Evolutionary conservation across 1,140 invertebrate genomes (phyloP), one percentile per base, ranked within the genome.

Genomic region (Brachionus plicatilis): DNA sequence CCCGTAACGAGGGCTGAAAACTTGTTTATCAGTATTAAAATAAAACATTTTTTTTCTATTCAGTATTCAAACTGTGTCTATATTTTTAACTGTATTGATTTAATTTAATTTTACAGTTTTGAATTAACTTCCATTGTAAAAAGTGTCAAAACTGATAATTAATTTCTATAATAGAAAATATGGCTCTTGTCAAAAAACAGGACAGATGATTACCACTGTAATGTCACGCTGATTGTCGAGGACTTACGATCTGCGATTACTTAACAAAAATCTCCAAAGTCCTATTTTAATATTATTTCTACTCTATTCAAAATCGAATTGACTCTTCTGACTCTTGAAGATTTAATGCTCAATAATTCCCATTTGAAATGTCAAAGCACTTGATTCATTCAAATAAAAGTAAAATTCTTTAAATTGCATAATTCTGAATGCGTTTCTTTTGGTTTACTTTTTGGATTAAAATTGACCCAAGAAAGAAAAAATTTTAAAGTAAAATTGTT

Each of bases 41-140:
- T 41, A 41, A 41, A 72, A 72, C 68, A 72, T 72, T 72, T 72
- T 68, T 24, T 72, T 72, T 41, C 37, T 37, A 41, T 41, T 41
- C 53, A 56, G 17, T 72, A n/a, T 41, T 72, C 29, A 72, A 72
- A 72, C 68, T 72, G 33, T 72, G n/a, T 56, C 12, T 37, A 72
- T n/a, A 41, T 41, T 72, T 68, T 14, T 9, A 68, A 14, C 9
- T 33, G 65, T 68, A 68, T 68, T 68, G 65, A 68, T 37, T 72
- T 41, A 41, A 72, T 41, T 72, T 72, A 72, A 72, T 72, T 72
- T 72, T 72, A 72, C 68, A 72, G 68, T 72, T 72, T 72, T 20
- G 37, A 72, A 29, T 68, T 14, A 72, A 41, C 14, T 41, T 72
- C 7, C 29, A 41, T 17, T 37, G 12, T 43, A 72, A 72, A 72